Conservation (phyloP, 2,888 invertebrate species). For the Mesodorylaimus sp. region DNA sequence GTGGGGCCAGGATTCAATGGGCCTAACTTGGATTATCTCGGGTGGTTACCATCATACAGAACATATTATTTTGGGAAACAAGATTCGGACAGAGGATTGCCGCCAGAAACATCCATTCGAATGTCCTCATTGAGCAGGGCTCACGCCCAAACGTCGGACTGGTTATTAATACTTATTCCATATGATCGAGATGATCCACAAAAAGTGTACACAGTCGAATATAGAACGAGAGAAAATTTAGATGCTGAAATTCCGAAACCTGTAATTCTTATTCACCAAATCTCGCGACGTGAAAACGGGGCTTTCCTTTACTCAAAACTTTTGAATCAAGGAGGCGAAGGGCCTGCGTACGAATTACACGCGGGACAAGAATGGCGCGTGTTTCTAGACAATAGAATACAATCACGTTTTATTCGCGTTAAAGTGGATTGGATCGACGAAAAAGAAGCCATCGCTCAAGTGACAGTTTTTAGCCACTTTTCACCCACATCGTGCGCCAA, state of each 20-base stretch:
- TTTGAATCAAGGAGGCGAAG: neutral
- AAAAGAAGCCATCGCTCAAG: no score
- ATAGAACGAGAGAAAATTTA: slow-evolving; percentile 15
- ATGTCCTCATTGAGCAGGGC: neutral
- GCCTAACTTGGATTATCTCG: slow-evolving; percentile 25
- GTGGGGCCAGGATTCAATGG: slow-evolving; percentile 22
- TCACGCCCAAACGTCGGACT: slow-evolving; percentile 14
- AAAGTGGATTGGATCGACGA: no score
- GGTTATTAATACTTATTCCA: slow-evolving; percentile 20
- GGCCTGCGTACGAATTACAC: no score
- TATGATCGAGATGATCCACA: slow-evolving; percentile 23
- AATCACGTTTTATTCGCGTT: no score
- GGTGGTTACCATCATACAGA: slow-evolving; percentile 25
- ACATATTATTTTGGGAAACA: slow-evolving; percentile 21
- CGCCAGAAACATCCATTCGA: neutral
- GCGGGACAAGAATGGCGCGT: no score
- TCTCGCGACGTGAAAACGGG: neutral
- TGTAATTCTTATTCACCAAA: neutral
- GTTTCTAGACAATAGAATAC: no score
- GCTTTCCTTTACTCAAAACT: neutral
- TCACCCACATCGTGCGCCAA: no score
- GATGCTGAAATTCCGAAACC: neutral
- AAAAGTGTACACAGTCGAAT: slow-evolving; percentile 24
- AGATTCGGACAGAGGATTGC: no score
- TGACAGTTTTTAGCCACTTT: no score